phyloP scores from a whole-genome alignment of 1,140 invertebrate species.

The Psilanteris sp. region DNA sequence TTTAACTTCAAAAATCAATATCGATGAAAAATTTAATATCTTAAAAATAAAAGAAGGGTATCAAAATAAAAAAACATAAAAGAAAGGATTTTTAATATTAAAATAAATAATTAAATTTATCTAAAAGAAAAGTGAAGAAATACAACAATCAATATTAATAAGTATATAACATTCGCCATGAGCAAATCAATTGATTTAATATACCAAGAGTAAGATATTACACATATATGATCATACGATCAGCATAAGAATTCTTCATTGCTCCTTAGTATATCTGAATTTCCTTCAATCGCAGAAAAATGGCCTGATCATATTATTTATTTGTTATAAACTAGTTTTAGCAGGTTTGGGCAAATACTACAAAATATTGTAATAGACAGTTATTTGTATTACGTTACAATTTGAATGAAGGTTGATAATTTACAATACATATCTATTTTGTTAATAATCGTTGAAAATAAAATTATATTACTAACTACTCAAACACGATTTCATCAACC shows the following conservation, averaged over 20 bases:
- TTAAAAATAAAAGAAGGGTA: too few species aligned
- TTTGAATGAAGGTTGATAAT: constrained; percentile 49
- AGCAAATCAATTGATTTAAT: constrained; percentile 67
- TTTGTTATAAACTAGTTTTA: constrained; percentile 51
- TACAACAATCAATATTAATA: constrained; percentile 43
- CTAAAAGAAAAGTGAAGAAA: constrained; percentile 15
- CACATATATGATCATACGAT: constrained; percentile 66
- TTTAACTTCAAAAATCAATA: too few species aligned
- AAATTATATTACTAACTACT: constrained; percentile 44
- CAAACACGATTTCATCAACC: constrained; percentile 35
- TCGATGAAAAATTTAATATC: too few species aligned
- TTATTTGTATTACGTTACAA: constrained; percentile 58
- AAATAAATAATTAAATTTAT: too few species aligned
- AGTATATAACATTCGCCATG: constrained; percentile 64
- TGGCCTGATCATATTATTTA: constrained; percentile 52
- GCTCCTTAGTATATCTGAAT: constrained; percentile 57
- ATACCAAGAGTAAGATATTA: constrained; percentile 66
- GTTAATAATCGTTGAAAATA: constrained; percentile 56
- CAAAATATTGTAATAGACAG: constrained; percentile 61
- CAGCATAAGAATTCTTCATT: constrained; percentile 62
- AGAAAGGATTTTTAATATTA: too few species aligned
- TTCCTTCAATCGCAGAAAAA: constrained; percentile 53
- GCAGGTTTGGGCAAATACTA: constrained; percentile 66
- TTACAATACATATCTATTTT: constrained; percentile 54
- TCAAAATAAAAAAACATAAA: too few species aligned